Evolutionary conservation across 2,888 invertebrate genomes (phyloP).

Genomic region (Lithodes maja): DNA sequence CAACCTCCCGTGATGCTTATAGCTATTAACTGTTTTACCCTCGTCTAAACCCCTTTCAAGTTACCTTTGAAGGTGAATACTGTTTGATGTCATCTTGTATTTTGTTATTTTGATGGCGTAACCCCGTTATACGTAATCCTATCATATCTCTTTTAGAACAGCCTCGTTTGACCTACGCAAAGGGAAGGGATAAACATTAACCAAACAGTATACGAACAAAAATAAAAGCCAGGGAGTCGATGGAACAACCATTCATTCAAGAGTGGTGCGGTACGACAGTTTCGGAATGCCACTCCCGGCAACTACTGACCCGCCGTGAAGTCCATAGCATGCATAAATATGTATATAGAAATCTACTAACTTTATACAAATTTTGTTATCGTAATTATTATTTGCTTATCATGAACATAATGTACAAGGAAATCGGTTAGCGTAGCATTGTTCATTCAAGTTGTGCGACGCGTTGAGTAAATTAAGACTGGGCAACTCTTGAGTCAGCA

Average conservation of each 20-base stretch:
- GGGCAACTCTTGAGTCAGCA: conserved; percentile 7
- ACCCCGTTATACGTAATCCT: too few species aligned
- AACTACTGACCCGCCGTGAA: conserved; percentile 20
- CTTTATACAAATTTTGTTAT: neutral
- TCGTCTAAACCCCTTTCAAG: too few species aligned
- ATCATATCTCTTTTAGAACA: too few species aligned
- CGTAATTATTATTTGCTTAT: neutral
- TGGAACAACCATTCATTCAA: conserved; percentile 63
- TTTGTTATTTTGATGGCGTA: too few species aligned
- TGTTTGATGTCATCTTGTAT: too few species aligned
- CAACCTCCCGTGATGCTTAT: too few species aligned
- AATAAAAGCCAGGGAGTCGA: conserved; percentile 7
- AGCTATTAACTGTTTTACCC: too few species aligned
- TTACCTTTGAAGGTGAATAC: too few species aligned
- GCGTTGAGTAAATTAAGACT: conserved; percentile 15
- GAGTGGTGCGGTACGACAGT: conserved; percentile 57
- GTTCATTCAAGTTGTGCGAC: neutral
- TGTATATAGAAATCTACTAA: conserved; percentile 13
- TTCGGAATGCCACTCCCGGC: conserved; percentile 54
- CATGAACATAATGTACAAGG: neutral
- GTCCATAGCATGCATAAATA: conserved; percentile 50
- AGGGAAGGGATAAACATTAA: neutral
- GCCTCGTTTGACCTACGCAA: too few species aligned
- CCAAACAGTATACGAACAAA: neutral
- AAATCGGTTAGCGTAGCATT: neutral